Percentiles rank a stretch among this genome's conserved stretches.
Conservation (phyloP, 2,888 invertebrate species). For the Scaptomyza parva region DNA sequence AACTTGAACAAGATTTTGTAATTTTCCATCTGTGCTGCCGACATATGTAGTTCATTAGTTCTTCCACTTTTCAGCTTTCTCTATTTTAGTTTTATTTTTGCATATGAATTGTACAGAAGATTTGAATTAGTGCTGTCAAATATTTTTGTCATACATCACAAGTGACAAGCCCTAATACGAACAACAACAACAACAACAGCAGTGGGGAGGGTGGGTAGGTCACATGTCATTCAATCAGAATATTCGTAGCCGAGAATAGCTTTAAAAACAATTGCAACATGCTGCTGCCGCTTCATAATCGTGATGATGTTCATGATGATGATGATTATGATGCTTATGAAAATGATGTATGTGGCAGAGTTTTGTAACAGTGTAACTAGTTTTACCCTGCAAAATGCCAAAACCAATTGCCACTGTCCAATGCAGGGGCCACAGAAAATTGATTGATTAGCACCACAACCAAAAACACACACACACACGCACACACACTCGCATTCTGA, state of each 20-base stretch:
- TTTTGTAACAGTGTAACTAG: slow-evolving; percentile 24
- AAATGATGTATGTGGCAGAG: slow-evolving; percentile 33
- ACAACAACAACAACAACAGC: too few relatives aligned
- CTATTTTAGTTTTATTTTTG: slow-evolving; percentile 33
- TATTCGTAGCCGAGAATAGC: slow-evolving; percentile 46
- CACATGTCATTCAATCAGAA: slow-evolving; percentile 70
- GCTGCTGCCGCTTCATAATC: slow-evolving; percentile 19
- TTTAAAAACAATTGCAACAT: slow-evolving; percentile 62
- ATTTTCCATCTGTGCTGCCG: slow-evolving; percentile 66
- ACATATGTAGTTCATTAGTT: slow-evolving; percentile 78
- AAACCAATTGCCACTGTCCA: slow-evolving; percentile 52
- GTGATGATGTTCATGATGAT: slow-evolving; percentile 4
- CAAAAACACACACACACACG: slow-evolving; percentile 13
- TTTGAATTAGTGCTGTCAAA: slow-evolving; percentile 80
- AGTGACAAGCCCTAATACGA: slow-evolving; percentile 7
- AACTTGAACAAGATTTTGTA: slow-evolving; percentile 66
- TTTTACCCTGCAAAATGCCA: slow-evolving; percentile 48
- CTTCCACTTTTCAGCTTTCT: background rate
- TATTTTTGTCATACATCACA: slow-evolving; percentile 72
- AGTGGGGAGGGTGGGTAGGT: slow-evolving; percentile 10
- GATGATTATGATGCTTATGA: slow-evolving; percentile 11
- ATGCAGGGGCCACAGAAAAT: slow-evolving; percentile 40
- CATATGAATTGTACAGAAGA: slow-evolving; percentile 70
- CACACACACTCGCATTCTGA: slow-evolving; percentile 31
- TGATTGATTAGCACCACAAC: slow-evolving; percentile 69